These are phyloP conservation scores for Poicephalus gulielmi DNA, from an alignment of 2,113 vertebrate species.

Conservation along the genomic window DNA sequence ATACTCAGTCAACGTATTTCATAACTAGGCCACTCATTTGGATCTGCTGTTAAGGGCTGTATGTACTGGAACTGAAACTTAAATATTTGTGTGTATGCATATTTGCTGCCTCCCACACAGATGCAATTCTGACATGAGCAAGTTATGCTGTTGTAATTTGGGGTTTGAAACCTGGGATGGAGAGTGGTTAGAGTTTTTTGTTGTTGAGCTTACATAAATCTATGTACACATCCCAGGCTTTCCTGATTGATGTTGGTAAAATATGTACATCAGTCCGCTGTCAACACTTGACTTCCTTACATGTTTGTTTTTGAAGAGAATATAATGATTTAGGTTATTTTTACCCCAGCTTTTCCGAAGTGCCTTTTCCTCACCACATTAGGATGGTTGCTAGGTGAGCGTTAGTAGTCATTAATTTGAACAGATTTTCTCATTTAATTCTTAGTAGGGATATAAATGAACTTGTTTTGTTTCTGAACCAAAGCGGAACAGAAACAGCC, in stretches of 20 bases:
- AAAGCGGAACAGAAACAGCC: background rate
- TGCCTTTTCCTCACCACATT: background rate
- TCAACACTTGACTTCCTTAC: background rate
- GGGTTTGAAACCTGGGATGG: background rate
- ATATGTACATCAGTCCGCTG: background rate
- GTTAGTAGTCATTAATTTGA: background rate
- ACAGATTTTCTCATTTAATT: background rate
- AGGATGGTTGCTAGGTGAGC: background rate
- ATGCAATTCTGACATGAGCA: background rate
- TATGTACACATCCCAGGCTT: background rate
- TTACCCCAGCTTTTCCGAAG: background rate
- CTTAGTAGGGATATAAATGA: background rate
- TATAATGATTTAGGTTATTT: background rate
- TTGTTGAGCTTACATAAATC: background rate
- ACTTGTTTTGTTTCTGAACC: background rate
- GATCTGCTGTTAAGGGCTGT: background rate
- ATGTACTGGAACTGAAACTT: background rate
- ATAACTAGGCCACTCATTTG: background rate
- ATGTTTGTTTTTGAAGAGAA: background rate
- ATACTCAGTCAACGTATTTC: background rate
- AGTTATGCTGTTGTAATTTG: background rate
- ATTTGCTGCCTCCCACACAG: background rate
- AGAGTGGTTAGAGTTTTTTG: fast-evolving
- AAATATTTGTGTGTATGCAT: background rate
- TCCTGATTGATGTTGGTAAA: background rate